phyloP scores from a whole-genome alignment of 2,797 vertebrate species.

The Morelia viridis region DNA sequence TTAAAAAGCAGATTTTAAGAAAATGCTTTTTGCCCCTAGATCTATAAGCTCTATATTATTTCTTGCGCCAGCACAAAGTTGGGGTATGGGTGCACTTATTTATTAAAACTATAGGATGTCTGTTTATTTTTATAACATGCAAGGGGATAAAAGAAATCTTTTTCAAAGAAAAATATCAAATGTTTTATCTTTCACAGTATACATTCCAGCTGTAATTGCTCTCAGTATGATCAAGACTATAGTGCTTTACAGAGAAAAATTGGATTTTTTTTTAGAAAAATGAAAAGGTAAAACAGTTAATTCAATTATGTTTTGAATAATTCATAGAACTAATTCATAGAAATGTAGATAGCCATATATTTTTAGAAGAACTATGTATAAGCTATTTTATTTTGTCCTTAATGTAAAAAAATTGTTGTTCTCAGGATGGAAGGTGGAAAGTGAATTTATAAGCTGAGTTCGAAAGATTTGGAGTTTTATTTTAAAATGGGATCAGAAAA shows the following conservation, averaged over 20 bases:
- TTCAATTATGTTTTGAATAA: constrained; percentile 63
- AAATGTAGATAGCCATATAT: constrained; percentile 60
- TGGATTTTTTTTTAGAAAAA: constrained; percentile 24
- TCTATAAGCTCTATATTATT: constrained; percentile 52
- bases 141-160: constrained; percentile 32
- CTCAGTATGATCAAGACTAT: constrained; percentile 42
- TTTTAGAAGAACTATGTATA: constrained; percentile 50
- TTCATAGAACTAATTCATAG: constrained; percentile 51
- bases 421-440: constrained; percentile 28
- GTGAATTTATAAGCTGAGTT: constrained; percentile 6
- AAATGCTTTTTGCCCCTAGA: constrained; percentile 52
- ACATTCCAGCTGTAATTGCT: constrained; percentile 67
- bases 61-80: constrained; percentile 59
- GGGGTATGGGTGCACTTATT: constrained; percentile 76
- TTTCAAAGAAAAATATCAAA: constrained; percentile 58
- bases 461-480: constrained; percentile 50
- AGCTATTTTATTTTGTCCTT: constrained; percentile 58
- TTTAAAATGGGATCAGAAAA: constrained; percentile 29
- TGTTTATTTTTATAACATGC: constrained; percentile 83
- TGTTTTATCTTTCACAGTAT: constrained; percentile 62
- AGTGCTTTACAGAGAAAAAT: constrained; percentile 65
- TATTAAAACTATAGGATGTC: constrained; percentile 77
- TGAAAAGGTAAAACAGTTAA: constrained; percentile 32
- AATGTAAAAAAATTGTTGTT: constrained; percentile 57
- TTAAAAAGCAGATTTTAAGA: constrained; percentile 47